Evolutionary conservation across 1,140 invertebrate genomes (phyloP), one percentile per base, ranked within the genome.

Genomic region (Drosophila funebris): DNA sequence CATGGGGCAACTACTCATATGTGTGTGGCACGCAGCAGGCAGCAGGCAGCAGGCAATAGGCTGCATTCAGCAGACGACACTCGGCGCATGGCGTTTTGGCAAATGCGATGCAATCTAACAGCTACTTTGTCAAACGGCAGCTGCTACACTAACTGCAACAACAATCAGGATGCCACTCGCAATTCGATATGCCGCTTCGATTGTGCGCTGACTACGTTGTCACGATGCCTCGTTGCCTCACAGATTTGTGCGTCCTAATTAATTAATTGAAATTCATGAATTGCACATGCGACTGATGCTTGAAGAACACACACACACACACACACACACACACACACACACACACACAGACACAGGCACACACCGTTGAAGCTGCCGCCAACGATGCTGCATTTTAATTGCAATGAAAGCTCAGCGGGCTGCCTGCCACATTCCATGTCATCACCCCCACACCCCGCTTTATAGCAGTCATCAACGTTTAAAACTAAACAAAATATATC

Each of bases 201-300:
- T 80, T 84, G 69, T 56, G 29, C 50, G 22, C 64, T 31, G 29
- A 20, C 36, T 41, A 4, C 14, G 0, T 8, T 58, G 7, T 16
- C 8, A n/a, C n/a, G n/a, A n/a, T n/a, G n/a, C 16, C 44, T 14
- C 14, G 20, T 20, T n/a, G 33, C 31, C 41, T n/a, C n/a, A 43
- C 78, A 85, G 78, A 85, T 87, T 85, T 87, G 74, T 82, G 82
- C 67, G 78, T 66, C 83, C 82, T 85, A 85, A 85, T 85, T 85
- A 85, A 85, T 85, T 85, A 85, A 85, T 85, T 85, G 82, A 85
- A 85, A 85, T 85, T 85, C 82, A 85, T 85, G 82, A 85, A 85
- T 85, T 88, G 83, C 82, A 87, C 83, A 85, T 85, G 82, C 74
- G 66, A 75, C 82, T 87, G 82, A 44, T 77, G 69, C 76, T 76